These are phyloP conservation scores for Macropis europaea DNA, from an alignment of 2,888 invertebrate genomes.

Conservation along the genomic window DNA sequence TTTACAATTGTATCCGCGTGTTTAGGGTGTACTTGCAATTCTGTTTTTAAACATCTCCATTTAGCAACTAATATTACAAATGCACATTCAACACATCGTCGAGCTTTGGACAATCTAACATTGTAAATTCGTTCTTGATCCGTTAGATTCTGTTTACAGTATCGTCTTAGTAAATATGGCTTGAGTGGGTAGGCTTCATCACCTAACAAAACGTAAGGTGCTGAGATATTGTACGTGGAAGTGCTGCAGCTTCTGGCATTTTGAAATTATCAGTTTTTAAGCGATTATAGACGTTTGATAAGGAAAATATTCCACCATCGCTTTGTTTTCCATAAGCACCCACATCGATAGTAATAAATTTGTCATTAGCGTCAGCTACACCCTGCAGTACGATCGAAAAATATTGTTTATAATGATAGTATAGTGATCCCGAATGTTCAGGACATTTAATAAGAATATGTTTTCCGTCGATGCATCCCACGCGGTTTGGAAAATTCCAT, in stretches of 20 bases:
- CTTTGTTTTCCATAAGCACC: constrained; percentile 22
- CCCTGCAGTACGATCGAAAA: constrained; percentile 25
- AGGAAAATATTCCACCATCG: background rate
- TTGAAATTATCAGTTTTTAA: background rate
- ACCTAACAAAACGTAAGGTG: no score
- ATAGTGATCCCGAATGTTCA: background rate
- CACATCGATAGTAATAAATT: constrained; percentile 27
- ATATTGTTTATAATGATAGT: background rate
- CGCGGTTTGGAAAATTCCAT: background rate
- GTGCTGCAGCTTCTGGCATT: background rate
- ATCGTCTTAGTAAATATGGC: no score
- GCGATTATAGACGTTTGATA: no score
- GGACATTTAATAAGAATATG: background rate
- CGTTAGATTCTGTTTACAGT: no score
- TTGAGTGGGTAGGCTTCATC: no score
- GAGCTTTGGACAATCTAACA: no score
- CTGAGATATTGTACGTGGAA: background rate
- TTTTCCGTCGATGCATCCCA: background rate
- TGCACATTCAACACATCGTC: no score
- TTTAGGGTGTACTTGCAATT: background rate
- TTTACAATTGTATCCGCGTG: background rate
- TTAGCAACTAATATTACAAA: background rate
- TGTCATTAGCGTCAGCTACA: constrained; percentile 9
- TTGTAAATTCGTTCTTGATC: no score
- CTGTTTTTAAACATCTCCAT: background rate